Evolutionary conservation across 2,113 vertebrate species (phyloP).

Genomic region (Actenoides lindsayi): DNA sequence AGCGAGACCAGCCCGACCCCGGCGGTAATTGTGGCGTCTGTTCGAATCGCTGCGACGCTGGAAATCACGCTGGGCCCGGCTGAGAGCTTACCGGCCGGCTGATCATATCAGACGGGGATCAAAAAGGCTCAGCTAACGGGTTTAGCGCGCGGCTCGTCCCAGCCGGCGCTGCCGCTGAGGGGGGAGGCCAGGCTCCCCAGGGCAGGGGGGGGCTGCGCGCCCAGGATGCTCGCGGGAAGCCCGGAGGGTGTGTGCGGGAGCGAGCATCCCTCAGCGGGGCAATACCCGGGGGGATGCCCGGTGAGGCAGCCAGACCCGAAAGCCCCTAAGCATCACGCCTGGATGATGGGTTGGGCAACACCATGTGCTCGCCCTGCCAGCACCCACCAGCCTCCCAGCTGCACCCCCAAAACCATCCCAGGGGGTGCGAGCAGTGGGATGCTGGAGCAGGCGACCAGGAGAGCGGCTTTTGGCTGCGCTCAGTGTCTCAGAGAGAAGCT

Average conservation of each 20-base stretch:
- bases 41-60: not conserved
- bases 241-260: rapidly evolving
- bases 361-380: not conserved
- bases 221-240: not conserved
- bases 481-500: not conserved
- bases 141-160: not conserved
- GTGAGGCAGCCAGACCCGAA: not conserved
- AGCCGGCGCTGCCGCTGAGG: not conserved
- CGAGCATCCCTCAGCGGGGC: rapidly evolving
- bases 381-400: rapidly evolving
- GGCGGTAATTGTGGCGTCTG: not conserved
- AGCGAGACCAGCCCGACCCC: not conserved
- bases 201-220: rapidly evolving
- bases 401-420: not conserved
- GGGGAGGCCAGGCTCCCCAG: not conserved
- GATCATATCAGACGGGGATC: slow-evolving; percentile 45
- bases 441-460: rapidly evolving
- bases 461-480: rapidly evolving
- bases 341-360: rapidly evolving
- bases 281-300: rapidly evolving
- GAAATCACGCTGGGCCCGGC: slow-evolving; percentile 22
- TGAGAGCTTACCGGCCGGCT: slow-evolving; percentile 5
- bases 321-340: rapidly evolving
- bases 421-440: rapidly evolving
- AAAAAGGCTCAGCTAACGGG: slow-evolving; percentile 55